Conservation (phyloP, 1,140 invertebrate species). For the Trissolcus basalis region DNA sequence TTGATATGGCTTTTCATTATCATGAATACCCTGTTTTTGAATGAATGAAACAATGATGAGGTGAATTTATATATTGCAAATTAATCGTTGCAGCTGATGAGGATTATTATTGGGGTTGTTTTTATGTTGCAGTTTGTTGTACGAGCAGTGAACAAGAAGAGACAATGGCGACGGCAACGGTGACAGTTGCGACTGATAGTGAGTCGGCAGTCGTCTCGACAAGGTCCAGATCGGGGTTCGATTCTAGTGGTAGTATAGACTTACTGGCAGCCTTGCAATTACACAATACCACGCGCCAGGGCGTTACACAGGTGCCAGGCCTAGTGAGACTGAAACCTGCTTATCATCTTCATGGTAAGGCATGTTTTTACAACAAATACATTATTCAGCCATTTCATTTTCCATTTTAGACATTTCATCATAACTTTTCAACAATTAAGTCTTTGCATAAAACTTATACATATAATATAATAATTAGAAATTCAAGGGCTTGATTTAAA, state of each 20-base stretch:
- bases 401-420: not conserved
- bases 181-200: constrained; percentile 61
- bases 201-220: constrained; percentile 57
- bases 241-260: constrained; percentile 75
- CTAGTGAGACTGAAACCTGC: constrained; percentile 78
- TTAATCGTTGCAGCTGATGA: too few species aligned
- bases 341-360: constrained; percentile 78
- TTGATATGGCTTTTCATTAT: too few species aligned
- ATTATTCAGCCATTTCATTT: not conserved
- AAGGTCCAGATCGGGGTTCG: constrained; percentile 63
- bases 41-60: too few species aligned
- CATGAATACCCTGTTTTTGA: too few species aligned
- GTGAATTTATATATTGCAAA: too few species aligned
- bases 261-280: constrained; percentile 79
- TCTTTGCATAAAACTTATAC: too few species aligned
- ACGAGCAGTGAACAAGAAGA: constrained; percentile 70
- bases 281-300: constrained; percentile 78
- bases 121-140: constrained; percentile 66
- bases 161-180: constrained; percentile 64
- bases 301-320: constrained; percentile 77
- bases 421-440: too few species aligned
- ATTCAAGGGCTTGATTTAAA: too few species aligned
- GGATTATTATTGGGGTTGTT: too few species aligned
- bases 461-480: too few species aligned
- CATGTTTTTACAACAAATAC: constrained; percentile 11